phyloP scores from a whole-genome alignment of 2,113 vertebrate species.

The Ophiodon elongatus region DNA sequence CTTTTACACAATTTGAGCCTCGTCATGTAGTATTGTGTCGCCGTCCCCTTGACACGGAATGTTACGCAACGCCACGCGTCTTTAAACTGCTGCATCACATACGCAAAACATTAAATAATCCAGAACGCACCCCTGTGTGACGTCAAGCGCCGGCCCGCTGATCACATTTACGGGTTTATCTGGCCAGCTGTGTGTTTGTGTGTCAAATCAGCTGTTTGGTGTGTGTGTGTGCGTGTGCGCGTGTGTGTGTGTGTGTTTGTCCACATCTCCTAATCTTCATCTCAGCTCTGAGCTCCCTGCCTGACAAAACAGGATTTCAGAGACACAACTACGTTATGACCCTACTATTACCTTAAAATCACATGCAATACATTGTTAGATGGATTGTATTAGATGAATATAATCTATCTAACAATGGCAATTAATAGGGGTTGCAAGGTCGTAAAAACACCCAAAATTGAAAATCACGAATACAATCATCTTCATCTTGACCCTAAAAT shows the following conservation, averaged over 20 bases:
- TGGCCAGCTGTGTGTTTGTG: slow-evolving; percentile 71
- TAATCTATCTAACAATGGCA: too few species aligned
- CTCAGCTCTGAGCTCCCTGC: slow-evolving; percentile 35
- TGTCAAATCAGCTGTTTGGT: slow-evolving; percentile 61
- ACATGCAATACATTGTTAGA: not conserved
- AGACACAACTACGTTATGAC: slow-evolving; percentile 34
- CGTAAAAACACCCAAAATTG: not conserved
- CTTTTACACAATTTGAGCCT: slow-evolving; percentile 2
- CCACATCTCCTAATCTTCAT: slow-evolving; percentile 59
- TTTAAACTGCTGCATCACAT: slow-evolving; percentile 43
- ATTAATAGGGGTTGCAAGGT: too few species aligned
- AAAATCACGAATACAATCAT: not conserved
- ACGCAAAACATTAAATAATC: slow-evolving; percentile 69
- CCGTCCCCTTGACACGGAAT: slow-evolving; percentile 30
- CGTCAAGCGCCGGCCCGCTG: slow-evolving; percentile 55
- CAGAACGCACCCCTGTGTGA: slow-evolving; percentile 42
- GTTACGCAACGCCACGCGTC: slow-evolving; percentile 60
- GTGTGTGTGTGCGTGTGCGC: slow-evolving; percentile 32
- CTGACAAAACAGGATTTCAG: slow-evolving; percentile 43
- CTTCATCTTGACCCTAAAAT: not conserved
- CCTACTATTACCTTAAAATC: not conserved
- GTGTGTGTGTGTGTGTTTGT: slow-evolving; percentile 13
- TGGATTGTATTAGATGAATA: not conserved
- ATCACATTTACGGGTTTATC: slow-evolving; percentile 73
- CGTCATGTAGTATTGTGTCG: slow-evolving; percentile 4